Conservation (phyloP, 2,113 vertebrate genomes). For the Trochalopteron elliotii region DNA sequence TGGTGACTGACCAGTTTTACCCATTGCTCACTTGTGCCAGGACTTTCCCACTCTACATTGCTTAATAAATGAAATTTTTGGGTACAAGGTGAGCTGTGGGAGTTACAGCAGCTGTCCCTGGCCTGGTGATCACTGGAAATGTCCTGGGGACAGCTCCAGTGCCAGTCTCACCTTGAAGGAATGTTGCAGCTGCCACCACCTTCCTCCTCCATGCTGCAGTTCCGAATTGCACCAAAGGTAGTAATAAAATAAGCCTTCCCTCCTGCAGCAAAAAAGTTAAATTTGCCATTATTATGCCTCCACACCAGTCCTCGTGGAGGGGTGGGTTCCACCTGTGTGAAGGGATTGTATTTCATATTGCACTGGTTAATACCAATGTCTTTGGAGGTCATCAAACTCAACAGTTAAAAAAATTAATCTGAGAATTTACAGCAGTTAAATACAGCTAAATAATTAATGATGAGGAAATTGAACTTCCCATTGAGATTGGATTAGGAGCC, state of each 20-base stretch:
- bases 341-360: background rate
- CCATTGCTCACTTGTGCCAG: background rate
- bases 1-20: background rate
- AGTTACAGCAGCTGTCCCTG: background rate
- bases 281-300: background rate
- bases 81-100: background rate
- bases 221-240: background rate
- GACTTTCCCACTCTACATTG: background rate
- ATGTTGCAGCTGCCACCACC: background rate
- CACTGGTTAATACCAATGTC: conserved; percentile 13
- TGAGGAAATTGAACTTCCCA: conserved; percentile 64
- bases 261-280: background rate
- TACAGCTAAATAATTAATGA: conserved; percentile 71
- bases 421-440: conserved; percentile 63
- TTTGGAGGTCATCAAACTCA: conserved; percentile 57
- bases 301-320: background rate
- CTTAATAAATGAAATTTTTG: background rate
- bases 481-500: conserved; percentile 62
- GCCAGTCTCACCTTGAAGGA: background rate
- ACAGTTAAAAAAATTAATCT: conserved; percentile 62
- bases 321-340: background rate
- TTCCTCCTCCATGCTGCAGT: background rate
- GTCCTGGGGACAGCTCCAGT: background rate
- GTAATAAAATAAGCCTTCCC: background rate
- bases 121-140: background rate